phyloP scores from a whole-genome alignment of 2,113 vertebrate species.

The Triplophysa tibetana region DNA sequence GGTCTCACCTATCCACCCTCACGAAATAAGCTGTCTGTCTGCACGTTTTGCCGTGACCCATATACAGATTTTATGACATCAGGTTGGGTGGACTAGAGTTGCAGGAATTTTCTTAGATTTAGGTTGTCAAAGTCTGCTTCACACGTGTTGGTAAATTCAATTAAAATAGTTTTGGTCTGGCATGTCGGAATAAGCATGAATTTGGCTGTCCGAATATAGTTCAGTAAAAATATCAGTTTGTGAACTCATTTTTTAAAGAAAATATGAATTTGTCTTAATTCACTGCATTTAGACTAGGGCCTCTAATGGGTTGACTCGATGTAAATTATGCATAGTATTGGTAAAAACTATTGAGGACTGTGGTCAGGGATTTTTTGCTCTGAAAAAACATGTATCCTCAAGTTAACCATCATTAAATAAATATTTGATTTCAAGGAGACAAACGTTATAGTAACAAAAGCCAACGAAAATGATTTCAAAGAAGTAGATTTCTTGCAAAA shows the following conservation, averaged over 20 bases:
- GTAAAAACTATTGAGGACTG: no score
- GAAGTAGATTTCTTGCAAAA: no score
- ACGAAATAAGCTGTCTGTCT: background rate
- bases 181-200: background rate
- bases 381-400: no score
- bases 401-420: no score
- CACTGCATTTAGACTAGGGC: background rate
- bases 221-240: no score
- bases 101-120: background rate
- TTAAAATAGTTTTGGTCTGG: background rate
- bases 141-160: no score
- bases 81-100: background rate
- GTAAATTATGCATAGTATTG: background rate
- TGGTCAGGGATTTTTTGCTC: no score
- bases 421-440: no score
- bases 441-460: no score
- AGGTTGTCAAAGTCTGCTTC: background rate
- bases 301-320: background rate
- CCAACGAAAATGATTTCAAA: no score
- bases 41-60: slow-evolving; percentile 22
- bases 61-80: slow-evolving; percentile 4
- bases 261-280: no score
- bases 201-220: background rate
- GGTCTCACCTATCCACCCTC: slow-evolving; percentile 30
- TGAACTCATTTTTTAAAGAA: no score